Conservation (phyloP, 2,113 vertebrate species). For the Sapajus apella region DNA sequence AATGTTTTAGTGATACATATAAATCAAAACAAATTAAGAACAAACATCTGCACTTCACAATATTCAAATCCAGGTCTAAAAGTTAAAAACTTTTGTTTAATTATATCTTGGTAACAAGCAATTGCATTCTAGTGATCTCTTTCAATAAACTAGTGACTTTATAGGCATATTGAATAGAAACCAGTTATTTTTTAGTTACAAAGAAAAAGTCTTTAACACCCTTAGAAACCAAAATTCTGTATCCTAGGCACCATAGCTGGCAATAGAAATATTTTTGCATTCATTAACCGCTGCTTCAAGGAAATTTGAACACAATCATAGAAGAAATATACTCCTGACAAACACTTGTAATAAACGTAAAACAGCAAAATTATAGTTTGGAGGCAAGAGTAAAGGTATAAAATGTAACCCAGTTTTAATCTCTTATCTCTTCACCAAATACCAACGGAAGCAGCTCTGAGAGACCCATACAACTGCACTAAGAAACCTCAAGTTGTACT, state of each 20-base stretch:
- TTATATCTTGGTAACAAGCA: constrained; percentile 8
- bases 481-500: neutral
- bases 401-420: neutral
- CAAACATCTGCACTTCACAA: constrained; percentile 6
- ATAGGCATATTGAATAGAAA: constrained; percentile 1
- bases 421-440: neutral
- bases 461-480: neutral
- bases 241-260: neutral
- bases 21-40: constrained; percentile 30
- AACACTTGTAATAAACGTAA: neutral
- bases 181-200: constrained; percentile 10
- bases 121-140: constrained; percentile 6
- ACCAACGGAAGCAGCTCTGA: neutral
- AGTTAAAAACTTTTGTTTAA: constrained; percentile 13
- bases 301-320: neutral
- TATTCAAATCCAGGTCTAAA: neutral
- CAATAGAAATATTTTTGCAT: neutral
- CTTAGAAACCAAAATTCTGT: constrained; percentile 49
- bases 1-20: neutral
- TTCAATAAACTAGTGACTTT: constrained; percentile 38
- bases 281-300: neutral
- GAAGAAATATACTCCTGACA: neutral
- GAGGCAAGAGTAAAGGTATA: neutral
- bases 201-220: neutral
- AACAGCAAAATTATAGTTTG: neutral